These are phyloP conservation scores for Pantherophis vulpinus DNA, from an alignment of 2,797 vertebrate species.

Conservation along the genomic window DNA sequence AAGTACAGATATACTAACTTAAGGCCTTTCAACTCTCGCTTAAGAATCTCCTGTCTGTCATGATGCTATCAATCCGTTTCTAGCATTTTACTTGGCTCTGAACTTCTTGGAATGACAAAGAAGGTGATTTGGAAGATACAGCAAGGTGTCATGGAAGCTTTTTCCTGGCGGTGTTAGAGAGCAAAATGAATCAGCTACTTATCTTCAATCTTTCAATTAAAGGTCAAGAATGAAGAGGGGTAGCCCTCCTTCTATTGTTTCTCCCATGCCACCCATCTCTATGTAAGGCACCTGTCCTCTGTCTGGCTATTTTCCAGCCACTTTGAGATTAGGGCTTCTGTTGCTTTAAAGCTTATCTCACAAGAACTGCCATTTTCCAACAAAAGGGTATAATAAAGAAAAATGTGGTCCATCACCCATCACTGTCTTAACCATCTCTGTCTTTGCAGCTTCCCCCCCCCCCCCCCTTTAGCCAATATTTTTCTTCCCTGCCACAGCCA, in stretches of 20 bases:
- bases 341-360: slow-evolving; percentile 51
- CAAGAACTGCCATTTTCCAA: slow-evolving; percentile 38
- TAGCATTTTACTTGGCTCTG: slow-evolving; percentile 69
- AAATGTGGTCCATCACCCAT: not conserved
- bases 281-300: slow-evolving; percentile 51
- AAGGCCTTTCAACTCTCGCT: slow-evolving; percentile 67
- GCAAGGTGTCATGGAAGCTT: slow-evolving; percentile 68
- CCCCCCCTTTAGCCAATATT: not conserved
- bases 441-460: not conserved
- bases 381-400: slow-evolving; percentile 21
- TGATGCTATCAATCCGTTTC: slow-evolving; percentile 67
- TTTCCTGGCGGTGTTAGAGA: slow-evolving; percentile 67
- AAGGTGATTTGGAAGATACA: slow-evolving; percentile 71
- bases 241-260: slow-evolving; percentile 54
- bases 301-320: slow-evolving; percentile 39
- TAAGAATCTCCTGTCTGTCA: slow-evolving; percentile 58
- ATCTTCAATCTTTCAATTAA: slow-evolving; percentile 80
- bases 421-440: not conserved
- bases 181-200: slow-evolving; percentile 75
- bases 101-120: slow-evolving; percentile 72
- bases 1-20: slow-evolving; percentile 63
- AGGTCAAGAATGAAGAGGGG: slow-evolving; percentile 73
- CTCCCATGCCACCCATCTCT: slow-evolving; percentile 20
- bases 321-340: slow-evolving; percentile 46
- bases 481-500: not conserved